Conservation (phyloP, 2,888 invertebrate genomes). For the Pollenia labialis region DNA sequence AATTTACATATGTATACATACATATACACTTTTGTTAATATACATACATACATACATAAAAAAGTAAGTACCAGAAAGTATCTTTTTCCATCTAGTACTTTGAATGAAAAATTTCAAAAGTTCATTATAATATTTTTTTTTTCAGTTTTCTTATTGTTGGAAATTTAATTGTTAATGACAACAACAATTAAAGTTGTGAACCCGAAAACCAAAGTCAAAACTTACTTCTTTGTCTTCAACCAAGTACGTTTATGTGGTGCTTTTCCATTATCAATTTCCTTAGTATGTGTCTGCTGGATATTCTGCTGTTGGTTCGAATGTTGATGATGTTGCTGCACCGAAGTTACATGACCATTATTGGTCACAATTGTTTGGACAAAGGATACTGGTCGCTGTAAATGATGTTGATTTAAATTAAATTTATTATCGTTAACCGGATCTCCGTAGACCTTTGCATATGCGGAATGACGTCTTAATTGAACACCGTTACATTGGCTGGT, state of each 20-base stretch:
- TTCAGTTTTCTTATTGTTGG: not conserved
- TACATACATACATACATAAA: not conserved
- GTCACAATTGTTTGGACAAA: conserved; percentile 80
- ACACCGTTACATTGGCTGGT: conserved; percentile 53
- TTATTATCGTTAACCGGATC: conserved; percentile 75
- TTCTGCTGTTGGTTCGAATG: conserved; percentile 31
- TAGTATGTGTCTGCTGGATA: conserved; percentile 52
- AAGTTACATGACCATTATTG: conserved; percentile 80
- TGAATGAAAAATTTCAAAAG: not conserved
- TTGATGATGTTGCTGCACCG: conserved; percentile 75
- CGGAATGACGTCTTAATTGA: conserved; percentile 74
- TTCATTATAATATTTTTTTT: not conserved
- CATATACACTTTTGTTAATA: too few species aligned
- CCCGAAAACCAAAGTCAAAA: conserved; percentile 44
- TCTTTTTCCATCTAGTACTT: not conserved
- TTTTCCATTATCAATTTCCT: conserved; percentile 56
- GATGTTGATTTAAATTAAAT: conserved; percentile 65
- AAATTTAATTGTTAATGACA: conserved; percentile 19
- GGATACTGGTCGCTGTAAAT: conserved; percentile 75
- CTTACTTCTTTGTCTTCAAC: conserved; percentile 78
- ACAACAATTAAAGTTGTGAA: not conserved
- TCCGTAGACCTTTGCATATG: conserved; percentile 73
- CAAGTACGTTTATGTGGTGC: conserved; percentile 69
- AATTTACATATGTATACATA: too few species aligned
- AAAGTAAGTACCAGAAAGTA: too few species aligned